Conservation (phyloP, 2,888 invertebrate genomes). For the Tiphia femorata region DNA sequence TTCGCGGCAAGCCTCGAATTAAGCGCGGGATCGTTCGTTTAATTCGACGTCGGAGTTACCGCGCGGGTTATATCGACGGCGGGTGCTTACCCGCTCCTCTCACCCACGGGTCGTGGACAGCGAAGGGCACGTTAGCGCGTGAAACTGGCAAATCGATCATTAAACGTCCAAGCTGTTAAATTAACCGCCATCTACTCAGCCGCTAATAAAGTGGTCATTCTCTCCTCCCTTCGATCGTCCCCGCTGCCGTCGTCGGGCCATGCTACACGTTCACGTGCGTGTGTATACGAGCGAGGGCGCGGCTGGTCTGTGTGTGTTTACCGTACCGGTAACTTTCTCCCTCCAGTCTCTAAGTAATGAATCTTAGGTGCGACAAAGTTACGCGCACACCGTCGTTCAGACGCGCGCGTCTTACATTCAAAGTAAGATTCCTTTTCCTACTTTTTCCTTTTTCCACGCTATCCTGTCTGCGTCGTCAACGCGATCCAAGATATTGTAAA, state of each 20-base stretch:
- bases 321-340: too few relatives aligned
- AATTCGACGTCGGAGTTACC: conserved; percentile 22
- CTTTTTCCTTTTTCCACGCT: too few relatives aligned
- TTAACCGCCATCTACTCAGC: conserved; percentile 53
- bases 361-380: too few relatives aligned
- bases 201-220: conserved; percentile 56
- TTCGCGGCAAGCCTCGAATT: conserved; percentile 24
- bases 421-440: too few relatives aligned
- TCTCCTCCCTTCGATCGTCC: conserved; percentile 2
- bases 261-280: too few relatives aligned
- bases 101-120: conserved; percentile 9
- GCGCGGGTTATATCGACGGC: conserved; percentile 14
- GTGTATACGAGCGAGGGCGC: too few relatives aligned
- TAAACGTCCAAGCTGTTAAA: conserved; percentile 57
- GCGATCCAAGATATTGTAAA: too few relatives aligned
- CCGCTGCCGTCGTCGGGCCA: neutral
- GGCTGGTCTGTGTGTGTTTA: too few relatives aligned
- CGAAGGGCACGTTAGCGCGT: conserved; percentile 30
- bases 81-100: neutral
- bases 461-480: too few relatives aligned
- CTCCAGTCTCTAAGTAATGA: too few relatives aligned
- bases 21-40: conserved; percentile 30
- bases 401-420: too few relatives aligned
- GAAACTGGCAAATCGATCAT: conserved; percentile 59
- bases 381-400: too few relatives aligned